Evolutionary conservation across 2,113 vertebrate genomes (phyloP), one percentile per base, ranked within the genome.

Genomic region (Puntigrus tetrazona): DNA sequence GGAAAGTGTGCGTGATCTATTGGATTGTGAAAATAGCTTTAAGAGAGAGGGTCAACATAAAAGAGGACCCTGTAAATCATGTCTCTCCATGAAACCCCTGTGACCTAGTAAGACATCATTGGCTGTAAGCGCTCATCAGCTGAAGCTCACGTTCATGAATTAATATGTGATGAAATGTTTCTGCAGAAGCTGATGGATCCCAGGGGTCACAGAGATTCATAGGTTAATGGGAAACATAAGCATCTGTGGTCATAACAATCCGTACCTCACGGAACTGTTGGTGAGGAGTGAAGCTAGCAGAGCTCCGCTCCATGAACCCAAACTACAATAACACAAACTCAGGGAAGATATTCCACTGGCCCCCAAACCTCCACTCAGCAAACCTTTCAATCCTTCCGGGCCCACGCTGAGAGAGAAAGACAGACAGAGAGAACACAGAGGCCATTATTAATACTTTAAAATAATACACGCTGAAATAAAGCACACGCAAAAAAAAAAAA

Each of bases 301-400:
- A 0, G 20, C 27, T n/a, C 92, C 88, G 0, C 88, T 92, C 18
- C 16, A n/a, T 0, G 90, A 90, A n/a, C 90, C 90, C 52, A 94
- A 91, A 25, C 88, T 87, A 79, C 93, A 93, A 85, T 89, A 93
- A 34, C 91, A 89, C 55, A 94, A 87, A 70, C 93, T 93, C 36
- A 94, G 88, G 27, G 67, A 83, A 8, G 85, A 77, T 18, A 93
- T 81, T 25, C 88, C 91, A 27, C 34, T 85, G 74, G 87, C 89
- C 38, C 77, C 88, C 57, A 91, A 83, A 78, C 94, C 86, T n/a
- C 90, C 89, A 34, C 67, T 84, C 72, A 91, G 81, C 41, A 94
- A 82, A 5, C 70, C 88, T 61, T 86, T 85, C 16, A 92, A 25
- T 22, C 91, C 93, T 81, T 92, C 89, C 34, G 88, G 87, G 74